Evolutionary conservation across 2,113 vertebrate genomes (phyloP), one percentile per base, ranked within the genome.

Genomic region (Clinocottus analis): DNA sequence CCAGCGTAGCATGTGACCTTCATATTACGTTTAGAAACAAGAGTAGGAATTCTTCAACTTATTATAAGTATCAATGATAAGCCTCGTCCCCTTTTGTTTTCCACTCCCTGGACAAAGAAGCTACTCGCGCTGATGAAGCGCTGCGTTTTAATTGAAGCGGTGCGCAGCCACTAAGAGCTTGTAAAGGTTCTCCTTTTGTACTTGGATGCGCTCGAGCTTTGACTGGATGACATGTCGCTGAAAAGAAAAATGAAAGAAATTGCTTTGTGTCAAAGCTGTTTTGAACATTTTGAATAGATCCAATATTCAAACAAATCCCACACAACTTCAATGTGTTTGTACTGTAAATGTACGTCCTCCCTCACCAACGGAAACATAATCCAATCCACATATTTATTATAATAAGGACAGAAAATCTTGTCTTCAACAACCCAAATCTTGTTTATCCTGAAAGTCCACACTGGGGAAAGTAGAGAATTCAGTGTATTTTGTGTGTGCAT

Each of bases 361-460:
- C 27, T 37, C 64, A 72, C 41, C 21, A 83, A 62, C 72, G 39
- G 35, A 41, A 56, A 77, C 23, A 61, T 91, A 86, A 91, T 89
- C 86, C 80, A 80, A 45, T 78, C 66, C 85, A 79, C 56, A 49
- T 62, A 62, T 82, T 59, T 62, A 65, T 82, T 59, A 76, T 0
- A n/a, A n/a, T n/a, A n/a, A n/a, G n/a, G n/a, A n/a, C n/a, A n/a
- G n/a, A n/a, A n/a, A n/a, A n/a, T n/a, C n/a, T n/a, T n/a, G n/a
- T n/a, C n/a, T n/a, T n/a, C n/a, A n/a, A n/a, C 80, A 79, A 31
- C 12, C 12, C 68, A 51, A 49, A 74, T 87, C 60, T 68, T 58
- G 45, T 84, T 89, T 66, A 53, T 84, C 39, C 51, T 63, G 2
- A 76, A 85, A 56, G 72, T 51, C 72, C 58, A 25, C 31, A 16